Percentiles rank a stretch among this genome's conserved stretches.
These are phyloP conservation scores for Diplosoma virens DNA, from an alignment of 23 tunicate genomes.

Conservation along the genomic window DNA sequence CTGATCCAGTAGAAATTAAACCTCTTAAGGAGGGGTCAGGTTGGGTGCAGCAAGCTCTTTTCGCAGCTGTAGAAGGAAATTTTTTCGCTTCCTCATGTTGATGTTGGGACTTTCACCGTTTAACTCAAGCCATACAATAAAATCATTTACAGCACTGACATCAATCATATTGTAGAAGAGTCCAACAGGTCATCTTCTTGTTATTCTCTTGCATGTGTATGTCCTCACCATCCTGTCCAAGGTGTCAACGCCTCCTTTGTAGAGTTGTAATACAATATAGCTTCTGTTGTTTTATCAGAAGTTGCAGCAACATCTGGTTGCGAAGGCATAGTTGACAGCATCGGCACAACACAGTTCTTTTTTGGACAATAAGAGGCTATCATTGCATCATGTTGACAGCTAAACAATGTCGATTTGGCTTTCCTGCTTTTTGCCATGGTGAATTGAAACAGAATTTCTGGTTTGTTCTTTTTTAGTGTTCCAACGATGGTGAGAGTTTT, in stretches of 20 bases:
- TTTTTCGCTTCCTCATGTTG: not conserved
- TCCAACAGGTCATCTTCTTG: conserved; percentile 4
- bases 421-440: not conserved
- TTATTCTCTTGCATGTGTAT: no score
- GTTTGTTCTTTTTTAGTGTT: not conserved
- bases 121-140: not conserved
- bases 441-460: conserved; percentile 7
- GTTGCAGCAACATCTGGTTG: conserved; percentile 13
- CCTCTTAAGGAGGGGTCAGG: not conserved
- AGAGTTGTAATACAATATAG: conserved; percentile 2
- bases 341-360: conserved; percentile 10
- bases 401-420: conserved; percentile 1
- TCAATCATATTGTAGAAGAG: conserved; percentile 14
- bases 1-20: not conserved
- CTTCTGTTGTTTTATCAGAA: not conserved
- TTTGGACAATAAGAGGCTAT: conserved; percentile 1
- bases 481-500: conserved; percentile 6
- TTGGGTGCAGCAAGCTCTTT: not conserved
- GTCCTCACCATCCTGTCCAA: conserved; percentile 19
- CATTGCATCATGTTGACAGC: conserved; percentile 8
- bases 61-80: conserved; percentile 14
- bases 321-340: conserved; percentile 2
- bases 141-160: conserved; percentile 11
- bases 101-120: conserved; percentile 19
- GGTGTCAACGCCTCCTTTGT: conserved; percentile 1